Base-by-base conservation (phyloP, 2,113 vertebrate species). In the Rynchops niger region DNA sequence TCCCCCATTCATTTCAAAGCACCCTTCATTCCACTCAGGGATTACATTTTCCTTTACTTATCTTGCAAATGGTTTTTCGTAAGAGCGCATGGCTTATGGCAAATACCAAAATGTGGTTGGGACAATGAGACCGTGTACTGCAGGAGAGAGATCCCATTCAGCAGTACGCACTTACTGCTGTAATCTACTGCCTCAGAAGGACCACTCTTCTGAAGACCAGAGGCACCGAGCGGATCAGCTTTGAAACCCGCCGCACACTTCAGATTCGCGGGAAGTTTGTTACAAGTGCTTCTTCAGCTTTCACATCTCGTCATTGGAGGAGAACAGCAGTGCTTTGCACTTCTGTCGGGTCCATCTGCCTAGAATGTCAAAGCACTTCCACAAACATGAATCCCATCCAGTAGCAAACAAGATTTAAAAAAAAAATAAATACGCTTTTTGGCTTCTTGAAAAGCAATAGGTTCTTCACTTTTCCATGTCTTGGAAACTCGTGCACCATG, bases 11-110 rank as follows among this genome's bases (percentile, higher is more conserved):
- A 97, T 98, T 98, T 98, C 98, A 98, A 98, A 98, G 98, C 95
- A 96, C 95, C 95, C 97, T 98, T 98, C 98, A 97, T 97, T 97
- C 98, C 96, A 98, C 97, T 97, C 96, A 59, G 97, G 98, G 98
- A 98, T 98, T 98, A 98, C 98, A 98, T 98, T 98, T 98, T 96
- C 97, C 97, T 98, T 98, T 96, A 98, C 98, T 98, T 98, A 98
- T 98, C 98, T 98, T 97, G 97, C 97, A 97, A 98, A 97, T 98
- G 97, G 96, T 95, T 97, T 98, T 97, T 97, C 96, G 40, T 49
- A 97, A 95, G 95, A 97, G 94, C 81, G 26, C 15, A 12, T 79
- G 93, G 98, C 97, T 98, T 97, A 97, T 88, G 95, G 96, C 94
- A 98, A 97, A 96, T 96, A 95, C 87, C 96, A 96, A 98, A 97